Evolutionary conservation across 2,888 invertebrate genomes (phyloP).

Genomic region (Caenorhabditis sulstoni): DNA sequence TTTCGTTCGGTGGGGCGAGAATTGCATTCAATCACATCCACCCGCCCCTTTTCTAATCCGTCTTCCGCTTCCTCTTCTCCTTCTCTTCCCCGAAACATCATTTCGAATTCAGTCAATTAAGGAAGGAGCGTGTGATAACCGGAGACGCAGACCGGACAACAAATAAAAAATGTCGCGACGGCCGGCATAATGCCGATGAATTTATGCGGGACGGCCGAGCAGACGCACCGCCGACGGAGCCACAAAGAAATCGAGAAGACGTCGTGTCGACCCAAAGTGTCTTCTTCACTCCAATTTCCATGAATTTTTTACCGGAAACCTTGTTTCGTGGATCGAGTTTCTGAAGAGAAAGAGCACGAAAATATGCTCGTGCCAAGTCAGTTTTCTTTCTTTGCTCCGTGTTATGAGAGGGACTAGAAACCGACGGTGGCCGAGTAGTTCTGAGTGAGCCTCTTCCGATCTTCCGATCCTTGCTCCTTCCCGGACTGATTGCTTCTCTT

Average conservation of each 20-base stretch:
- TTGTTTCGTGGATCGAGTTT: constrained; percentile 19
- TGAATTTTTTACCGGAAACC: constrained; percentile 15
- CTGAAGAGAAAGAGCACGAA: neutral
- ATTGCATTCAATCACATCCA: constrained; percentile 5
- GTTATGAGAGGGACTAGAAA: no score
- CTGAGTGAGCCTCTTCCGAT: no score
- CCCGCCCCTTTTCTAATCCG: neutral
- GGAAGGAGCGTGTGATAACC: constrained; percentile 5
- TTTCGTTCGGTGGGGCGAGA: neutral
- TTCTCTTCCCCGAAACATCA: constrained; percentile 9
- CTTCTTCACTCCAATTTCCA: constrained; percentile 19
- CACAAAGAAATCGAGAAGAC: constrained; percentile 10
- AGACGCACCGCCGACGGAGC: neutral
- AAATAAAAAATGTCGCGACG: neutral
- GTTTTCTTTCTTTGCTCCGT: neutral
- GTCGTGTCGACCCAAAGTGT: neutral
- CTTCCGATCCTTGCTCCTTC: no score
- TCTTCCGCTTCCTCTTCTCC: neutral
- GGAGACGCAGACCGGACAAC: constrained; percentile 22
- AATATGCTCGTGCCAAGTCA: neutral
- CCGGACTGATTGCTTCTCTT: no score
- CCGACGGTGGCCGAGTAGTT: no score
- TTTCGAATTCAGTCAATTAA: constrained; percentile 38
- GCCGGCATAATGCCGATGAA: constrained; percentile 26
- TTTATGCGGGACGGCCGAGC: constrained; percentile 15